Evolutionary conservation across 2,113 vertebrate genomes (phyloP).

Genomic region (Hydrolagus affinis): DNA sequence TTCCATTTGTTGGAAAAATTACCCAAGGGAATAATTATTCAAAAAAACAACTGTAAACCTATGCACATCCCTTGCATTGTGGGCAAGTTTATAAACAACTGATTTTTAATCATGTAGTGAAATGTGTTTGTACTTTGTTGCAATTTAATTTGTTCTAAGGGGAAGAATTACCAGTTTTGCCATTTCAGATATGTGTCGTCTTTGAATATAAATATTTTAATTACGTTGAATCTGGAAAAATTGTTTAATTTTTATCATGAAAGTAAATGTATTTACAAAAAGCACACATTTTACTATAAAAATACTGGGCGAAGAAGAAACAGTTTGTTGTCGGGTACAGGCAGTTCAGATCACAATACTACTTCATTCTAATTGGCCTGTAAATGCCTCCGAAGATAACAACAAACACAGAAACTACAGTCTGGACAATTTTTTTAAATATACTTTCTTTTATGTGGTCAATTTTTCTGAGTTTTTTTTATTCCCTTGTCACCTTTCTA

Average conservation of each 20-base stretch:
- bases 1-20: slow-evolving; percentile 78
- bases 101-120: slow-evolving; percentile 89
- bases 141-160: slow-evolving; percentile 82
- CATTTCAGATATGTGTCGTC: slow-evolving; percentile 85
- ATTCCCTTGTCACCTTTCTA: slow-evolving; percentile 6
- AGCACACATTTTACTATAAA: slow-evolving; percentile 67
- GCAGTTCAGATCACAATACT: slow-evolving; percentile 75
- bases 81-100: slow-evolving; percentile 82
- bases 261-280: slow-evolving; percentile 70
- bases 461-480: slow-evolving; percentile 41
- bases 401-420: slow-evolving; percentile 66
- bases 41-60: slow-evolving; percentile 78
- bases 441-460: slow-evolving; percentile 98
- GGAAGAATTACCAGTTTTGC: slow-evolving; percentile 69
- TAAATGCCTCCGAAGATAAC: slow-evolving; percentile 75
- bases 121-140: slow-evolving; percentile 91
- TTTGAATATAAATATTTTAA: slow-evolving; percentile 80
- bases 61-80: slow-evolving; percentile 93
- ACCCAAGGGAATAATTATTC: slow-evolving; percentile 69
- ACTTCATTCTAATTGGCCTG: slow-evolving; percentile 72
- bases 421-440: slow-evolving; percentile 88
- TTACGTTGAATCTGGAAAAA: slow-evolving; percentile 65
- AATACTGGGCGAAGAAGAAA: slow-evolving; percentile 66
- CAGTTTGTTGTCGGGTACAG: slow-evolving; percentile 64
- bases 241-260: slow-evolving; percentile 72